Conservation (phyloP, 1,140 invertebrate genomes). For the Nebria ingens region DNA sequence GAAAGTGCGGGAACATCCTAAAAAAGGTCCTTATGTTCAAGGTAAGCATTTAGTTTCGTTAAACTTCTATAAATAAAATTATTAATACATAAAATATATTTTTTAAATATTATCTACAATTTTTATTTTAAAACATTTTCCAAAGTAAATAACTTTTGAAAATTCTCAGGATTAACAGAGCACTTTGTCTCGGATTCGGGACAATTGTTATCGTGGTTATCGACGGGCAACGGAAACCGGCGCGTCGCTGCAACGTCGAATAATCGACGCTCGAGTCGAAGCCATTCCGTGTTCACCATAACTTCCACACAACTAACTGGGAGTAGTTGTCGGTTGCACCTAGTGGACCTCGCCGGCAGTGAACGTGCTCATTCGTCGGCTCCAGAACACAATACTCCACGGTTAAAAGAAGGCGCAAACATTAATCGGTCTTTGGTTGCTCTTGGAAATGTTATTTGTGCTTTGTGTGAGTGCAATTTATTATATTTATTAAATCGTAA, state of each 20-base stretch:
- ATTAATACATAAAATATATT: not conserved
- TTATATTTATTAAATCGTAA: not conserved
- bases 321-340: constrained; percentile 33
- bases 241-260: constrained; percentile 40
- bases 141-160: not conserved
- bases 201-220: constrained; percentile 37
- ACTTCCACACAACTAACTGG: not conserved
- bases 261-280: constrained; percentile 47
- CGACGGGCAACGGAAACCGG: constrained; percentile 38
- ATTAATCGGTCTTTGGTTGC: constrained; percentile 75
- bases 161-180: constrained; percentile 43
- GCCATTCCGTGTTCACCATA: constrained; percentile 43
- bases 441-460: constrained; percentile 66
- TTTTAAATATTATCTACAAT: constrained; percentile 1
- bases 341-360: constrained; percentile 57
- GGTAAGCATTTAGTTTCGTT: constrained; percentile 48
- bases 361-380: constrained; percentile 22
- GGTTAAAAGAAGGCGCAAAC: constrained; percentile 65
- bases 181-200: constrained; percentile 37
- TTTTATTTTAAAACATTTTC: constrained; percentile 6
- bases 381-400: constrained; percentile 20
- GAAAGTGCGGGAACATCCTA: constrained; percentile 75
- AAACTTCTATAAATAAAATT: not conserved
- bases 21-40: constrained; percentile 81
- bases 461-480: constrained; percentile 47